phyloP scores from a whole-genome alignment of 2,113 vertebrate genomes.

The Scalopus aquaticus region DNA sequence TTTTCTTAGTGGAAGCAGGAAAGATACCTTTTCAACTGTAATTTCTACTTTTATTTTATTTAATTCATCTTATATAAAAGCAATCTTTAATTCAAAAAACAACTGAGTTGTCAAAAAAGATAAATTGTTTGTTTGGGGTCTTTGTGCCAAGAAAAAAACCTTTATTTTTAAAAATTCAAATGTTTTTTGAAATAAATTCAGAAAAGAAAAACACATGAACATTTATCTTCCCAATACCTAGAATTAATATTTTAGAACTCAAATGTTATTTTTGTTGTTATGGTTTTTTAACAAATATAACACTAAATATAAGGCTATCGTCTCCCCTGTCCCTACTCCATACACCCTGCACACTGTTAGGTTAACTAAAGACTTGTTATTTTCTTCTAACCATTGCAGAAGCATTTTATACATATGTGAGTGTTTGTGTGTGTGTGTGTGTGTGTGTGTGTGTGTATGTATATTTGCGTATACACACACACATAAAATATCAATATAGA shows the following conservation, averaged over 20 bases:
- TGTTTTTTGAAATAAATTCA: constrained; percentile 13
- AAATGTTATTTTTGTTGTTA: background rate
- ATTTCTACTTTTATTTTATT: background rate
- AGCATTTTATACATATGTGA: no score
- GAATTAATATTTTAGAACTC: background rate
- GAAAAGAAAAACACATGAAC: background rate
- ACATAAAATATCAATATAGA: background rate
- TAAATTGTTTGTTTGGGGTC: background rate
- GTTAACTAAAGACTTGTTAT: background rate
- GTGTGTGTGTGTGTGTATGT: no score
- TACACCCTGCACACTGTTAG: background rate
- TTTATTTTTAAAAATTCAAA: background rate
- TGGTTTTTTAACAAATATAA: constrained; percentile 9
- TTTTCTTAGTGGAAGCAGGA: constrained; percentile 13
- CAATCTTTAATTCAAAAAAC: background rate
- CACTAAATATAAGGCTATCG: background rate
- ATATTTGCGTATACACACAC: no score
- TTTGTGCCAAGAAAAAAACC: background rate
- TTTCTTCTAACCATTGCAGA: background rate
- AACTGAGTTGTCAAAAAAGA: background rate
- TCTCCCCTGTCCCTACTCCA: background rate
- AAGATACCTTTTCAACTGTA: background rate
- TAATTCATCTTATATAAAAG: background rate
- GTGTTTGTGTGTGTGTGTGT: no score
- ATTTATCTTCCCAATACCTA: background rate